phyloP scores from a whole-genome alignment of 2,113 vertebrate species.

The Fukomys damarensis region DNA sequence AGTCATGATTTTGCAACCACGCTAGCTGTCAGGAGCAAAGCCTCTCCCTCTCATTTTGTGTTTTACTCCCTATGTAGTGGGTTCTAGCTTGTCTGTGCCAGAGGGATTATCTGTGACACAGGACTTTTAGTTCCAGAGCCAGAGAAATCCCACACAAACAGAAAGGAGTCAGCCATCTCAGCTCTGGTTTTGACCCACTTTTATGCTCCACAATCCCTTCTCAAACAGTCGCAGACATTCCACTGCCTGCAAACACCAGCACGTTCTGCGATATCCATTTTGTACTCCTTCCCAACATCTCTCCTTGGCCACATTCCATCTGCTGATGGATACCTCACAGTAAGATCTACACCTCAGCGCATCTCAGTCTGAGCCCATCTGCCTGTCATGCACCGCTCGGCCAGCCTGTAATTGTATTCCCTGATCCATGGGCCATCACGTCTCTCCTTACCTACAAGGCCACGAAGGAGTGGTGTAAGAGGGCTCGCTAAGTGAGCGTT shows the following conservation, averaged over 20 bases:
- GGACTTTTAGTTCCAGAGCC: background rate
- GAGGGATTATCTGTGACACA: background rate
- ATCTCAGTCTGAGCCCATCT: background rate
- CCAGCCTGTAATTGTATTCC: background rate
- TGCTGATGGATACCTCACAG: background rate
- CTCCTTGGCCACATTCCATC: background rate
- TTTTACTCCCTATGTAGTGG: background rate
- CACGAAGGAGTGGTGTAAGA: no score
- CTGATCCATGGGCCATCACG: background rate
- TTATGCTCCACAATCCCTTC: background rate
- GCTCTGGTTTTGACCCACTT: background rate
- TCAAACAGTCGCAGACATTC: background rate
- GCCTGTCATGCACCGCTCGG: background rate
- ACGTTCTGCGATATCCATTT: background rate
- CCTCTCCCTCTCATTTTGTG: background rate
- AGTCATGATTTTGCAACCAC: background rate
- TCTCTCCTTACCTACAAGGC: background rate
- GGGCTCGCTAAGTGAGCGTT: background rate
- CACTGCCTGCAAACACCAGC: background rate
- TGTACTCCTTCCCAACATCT: background rate
- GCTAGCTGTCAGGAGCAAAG: no score
- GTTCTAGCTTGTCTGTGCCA: background rate
- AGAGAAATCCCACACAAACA: background rate
- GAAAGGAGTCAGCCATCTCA: no score
- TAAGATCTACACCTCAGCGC: accelerated